A percentile compares a stretch with the other conserved stretches of the same genome.
Conservation (phyloP, 2,113 vertebrate species). For the Recurvirostra avosetta region DNA sequence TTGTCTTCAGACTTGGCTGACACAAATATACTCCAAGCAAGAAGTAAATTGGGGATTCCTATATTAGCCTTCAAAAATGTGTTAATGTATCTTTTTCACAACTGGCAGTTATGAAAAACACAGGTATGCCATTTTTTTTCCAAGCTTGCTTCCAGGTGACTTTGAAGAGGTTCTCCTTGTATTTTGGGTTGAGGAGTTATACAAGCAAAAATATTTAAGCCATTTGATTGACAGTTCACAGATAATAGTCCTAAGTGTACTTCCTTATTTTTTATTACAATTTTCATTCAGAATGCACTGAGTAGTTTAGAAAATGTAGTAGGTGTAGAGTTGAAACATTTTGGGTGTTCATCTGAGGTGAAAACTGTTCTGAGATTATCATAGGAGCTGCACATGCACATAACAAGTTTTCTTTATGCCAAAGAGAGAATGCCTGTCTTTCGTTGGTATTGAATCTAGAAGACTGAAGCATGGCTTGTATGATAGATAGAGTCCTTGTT, state of each 20-base stretch:
- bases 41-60: background rate
- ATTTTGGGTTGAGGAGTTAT: background rate
- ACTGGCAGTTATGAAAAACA: background rate
- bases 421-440: background rate
- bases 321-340: background rate
- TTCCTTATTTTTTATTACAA: background rate
- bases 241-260: background rate
- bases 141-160: background rate
- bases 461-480: background rate
- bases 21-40: background rate
- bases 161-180: background rate
- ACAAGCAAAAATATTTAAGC: background rate
- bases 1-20: background rate
- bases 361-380: slow-evolving; percentile 13
- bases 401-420: background rate
- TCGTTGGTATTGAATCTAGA: background rate
- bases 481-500: background rate
- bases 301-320: background rate
- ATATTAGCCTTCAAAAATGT: background rate
- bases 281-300: background rate
- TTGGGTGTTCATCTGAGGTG: background rate
- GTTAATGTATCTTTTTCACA: background rate
- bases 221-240: background rate
- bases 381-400: background rate
- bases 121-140: background rate